Base-by-base conservation (phyloP, 2,888 invertebrate species). In the Pantelozetes paolii region DNA sequence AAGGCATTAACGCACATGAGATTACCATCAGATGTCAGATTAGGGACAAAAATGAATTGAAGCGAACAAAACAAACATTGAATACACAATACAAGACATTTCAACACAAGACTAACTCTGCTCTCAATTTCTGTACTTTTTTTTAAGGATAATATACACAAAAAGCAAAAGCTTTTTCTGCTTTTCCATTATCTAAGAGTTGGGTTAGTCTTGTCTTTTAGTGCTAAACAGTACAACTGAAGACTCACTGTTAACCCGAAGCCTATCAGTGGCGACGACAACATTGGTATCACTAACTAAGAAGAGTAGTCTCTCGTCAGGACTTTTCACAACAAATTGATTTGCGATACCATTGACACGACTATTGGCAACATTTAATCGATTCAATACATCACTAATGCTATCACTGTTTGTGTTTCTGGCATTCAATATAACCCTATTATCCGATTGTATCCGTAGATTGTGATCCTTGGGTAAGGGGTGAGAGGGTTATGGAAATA, bases 221-320 rank as follows among this genome's bases (percentile, higher is more conserved):
- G 5, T 36, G 36, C 36, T 36, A 36, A 36, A n/a, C n/a, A n/a
- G n/a, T 36, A 36, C 11, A 11, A 8, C 36, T 36, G 36, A 36
- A 36, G 59, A 67, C 77, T 78, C 76, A 83, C 83, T 83, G 74
- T 82, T 89, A 75, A 92, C 88, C 76, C 88, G 86, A 72, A 93
- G 85, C 74, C 87, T 86, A 78, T 91, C 89, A 3, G 92, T 89
- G 20, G 89, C 90, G 73, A 93, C 88, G 76, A 89, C 86, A 75
- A 93, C 90, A 82, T 90, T 90, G 77, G 90, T 88, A 73, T 87
- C 87, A 80, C 90, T 89, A 71, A 91, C 50, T 50, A 70, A 48
- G 18, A 70, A 70, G 15, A 42, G 64, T 70, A 70, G 70, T 42
- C 42, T 70, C 18, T 75, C 76, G 30, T 71, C 71, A 2, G 73